Conservation (phyloP, 23 tunicate species). For the Styela clava region DNA sequence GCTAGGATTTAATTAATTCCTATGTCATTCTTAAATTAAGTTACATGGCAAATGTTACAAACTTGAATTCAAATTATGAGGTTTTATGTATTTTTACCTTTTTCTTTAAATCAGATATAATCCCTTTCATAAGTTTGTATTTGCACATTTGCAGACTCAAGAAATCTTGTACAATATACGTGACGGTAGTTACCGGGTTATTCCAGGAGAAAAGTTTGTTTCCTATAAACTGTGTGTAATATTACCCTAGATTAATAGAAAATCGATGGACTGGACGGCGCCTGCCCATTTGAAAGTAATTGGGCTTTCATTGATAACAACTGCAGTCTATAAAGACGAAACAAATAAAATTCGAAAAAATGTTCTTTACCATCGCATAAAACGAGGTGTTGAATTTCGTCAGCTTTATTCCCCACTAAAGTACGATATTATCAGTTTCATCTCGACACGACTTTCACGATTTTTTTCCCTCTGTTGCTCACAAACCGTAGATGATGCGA, state of each 20-base stretch:
- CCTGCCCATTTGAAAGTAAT: slow-evolving; percentile 8
- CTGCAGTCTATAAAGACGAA: neutral
- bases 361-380: neutral
- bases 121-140: too few species aligned
- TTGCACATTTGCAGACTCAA: too few species aligned
- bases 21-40: too few species aligned
- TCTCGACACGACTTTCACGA: neutral
- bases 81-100: too few species aligned
- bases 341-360: neutral
- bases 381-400: neutral
- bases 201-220: neutral
- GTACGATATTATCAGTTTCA: neutral
- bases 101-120: too few species aligned
- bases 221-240: neutral
- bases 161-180: neutral
- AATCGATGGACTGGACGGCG: slow-evolving; percentile 11
- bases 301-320: slow-evolving; percentile 4
- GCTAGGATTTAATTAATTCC: too few species aligned
- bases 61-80: too few species aligned
- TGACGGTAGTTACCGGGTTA: neutral
- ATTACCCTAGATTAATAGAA: neutral
- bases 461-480: neutral
- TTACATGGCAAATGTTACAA: too few species aligned
- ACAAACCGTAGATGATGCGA: neutral
- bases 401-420: neutral